Evolutionary conservation across 2,113 vertebrate species (phyloP).

Genomic region (Scalopus aquaticus): DNA sequence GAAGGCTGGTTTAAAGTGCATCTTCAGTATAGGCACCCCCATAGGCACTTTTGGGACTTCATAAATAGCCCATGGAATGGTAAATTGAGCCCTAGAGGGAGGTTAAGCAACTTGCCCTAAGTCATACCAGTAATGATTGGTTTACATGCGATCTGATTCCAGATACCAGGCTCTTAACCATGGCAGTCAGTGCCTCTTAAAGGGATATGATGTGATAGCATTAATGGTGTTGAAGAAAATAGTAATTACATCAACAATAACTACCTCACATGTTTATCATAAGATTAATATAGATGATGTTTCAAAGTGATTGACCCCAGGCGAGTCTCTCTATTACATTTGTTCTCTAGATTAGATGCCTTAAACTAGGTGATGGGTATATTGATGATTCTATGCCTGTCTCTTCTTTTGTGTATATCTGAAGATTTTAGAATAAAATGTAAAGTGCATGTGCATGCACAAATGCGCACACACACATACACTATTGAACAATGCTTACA

Average conservation of each 20-base stretch:
- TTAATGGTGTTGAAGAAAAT: background rate
- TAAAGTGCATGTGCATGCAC: fast-evolving
- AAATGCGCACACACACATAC: fast-evolving
- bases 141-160: background rate
- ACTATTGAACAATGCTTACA: background rate
- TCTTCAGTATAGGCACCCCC: background rate
- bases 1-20: background rate
- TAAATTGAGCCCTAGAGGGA: background rate
- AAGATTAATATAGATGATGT: background rate
- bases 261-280: background rate
- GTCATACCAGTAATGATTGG: background rate
- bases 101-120: background rate
- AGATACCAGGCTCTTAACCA: background rate
- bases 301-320: background rate
- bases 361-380: background rate
- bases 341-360: background rate
- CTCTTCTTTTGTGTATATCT: background rate
- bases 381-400: background rate
- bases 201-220: background rate
- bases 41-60: background rate
- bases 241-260: background rate
- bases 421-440: background rate
- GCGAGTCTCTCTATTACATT: background rate
- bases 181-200: background rate
- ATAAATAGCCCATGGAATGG: background rate